Evolutionary conservation across 2,113 vertebrate species (phyloP), one percentile per base, ranked within the genome.

Genomic region (Orycteropus afer): DNA sequence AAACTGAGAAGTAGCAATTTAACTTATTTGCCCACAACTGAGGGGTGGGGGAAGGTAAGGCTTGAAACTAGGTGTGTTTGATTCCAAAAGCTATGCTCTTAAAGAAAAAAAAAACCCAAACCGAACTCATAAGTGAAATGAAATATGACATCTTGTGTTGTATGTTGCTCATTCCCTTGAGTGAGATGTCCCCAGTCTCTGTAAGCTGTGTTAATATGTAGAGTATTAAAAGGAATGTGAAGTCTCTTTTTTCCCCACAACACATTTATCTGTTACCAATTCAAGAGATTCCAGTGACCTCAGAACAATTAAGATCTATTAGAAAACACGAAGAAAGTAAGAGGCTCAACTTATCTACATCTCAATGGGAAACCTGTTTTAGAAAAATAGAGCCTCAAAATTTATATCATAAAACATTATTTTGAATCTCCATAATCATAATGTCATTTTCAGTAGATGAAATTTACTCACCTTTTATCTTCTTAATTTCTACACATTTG

Each of bases 101-200:
- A 55, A 67, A n/a, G n/a, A n/a, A n/a, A n/a, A n/a, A n/a, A n/a
- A n/a, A n/a, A n/a, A n/a, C n/a, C n/a, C n/a, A n/a, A n/a, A n/a
- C n/a, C n/a, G n/a, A n/a, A n/a, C n/a, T n/a, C n/a, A n/a, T n/a
- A n/a, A n/a, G n/a, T n/a, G n/a, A n/a, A n/a, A 81, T 47, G 57
- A 69, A 80, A 91, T 65, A 37, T 77, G 90, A 53, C 87, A 45
- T 69, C 10, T 65, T 89, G 40, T 32, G 76, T 85, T 95, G 34
- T 76, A 76, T 84, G 53, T 91, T 89, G 34, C 45, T 85, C 29
- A 6, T 45, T 85, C 22, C n/a, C 20, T 15, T 74, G 29, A 29
- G 3, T 79, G 77, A 74, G 7, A 57, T 65, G 49, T 69, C 67
- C 53, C 42, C 71, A 29, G 5, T 88, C 17, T 74, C 25, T 69